Percentiles rank a stretch among this genome's conserved stretches.
These are phyloP conservation scores for Dipodomys merriami DNA, from an alignment of 2,113 vertebrate species.

Conservation along the genomic window DNA sequence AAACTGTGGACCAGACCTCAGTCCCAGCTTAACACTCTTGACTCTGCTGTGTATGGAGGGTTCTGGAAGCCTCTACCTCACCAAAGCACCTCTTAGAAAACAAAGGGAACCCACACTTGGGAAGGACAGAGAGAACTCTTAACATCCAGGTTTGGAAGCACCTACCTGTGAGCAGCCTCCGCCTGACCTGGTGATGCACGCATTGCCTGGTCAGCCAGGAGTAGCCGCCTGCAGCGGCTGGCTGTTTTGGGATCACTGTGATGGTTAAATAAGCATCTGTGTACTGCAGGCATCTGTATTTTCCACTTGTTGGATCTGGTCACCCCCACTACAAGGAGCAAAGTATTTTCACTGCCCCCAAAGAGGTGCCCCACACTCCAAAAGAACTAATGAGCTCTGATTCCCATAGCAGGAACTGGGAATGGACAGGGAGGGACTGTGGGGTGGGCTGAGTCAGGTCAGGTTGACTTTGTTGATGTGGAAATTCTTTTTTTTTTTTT, in stretches of 20 bases:
- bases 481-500: no score
- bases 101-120: neutral
- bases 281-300: accelerated
- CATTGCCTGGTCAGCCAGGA: neutral
- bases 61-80: neutral
- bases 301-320: neutral
- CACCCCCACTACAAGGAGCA: neutral
- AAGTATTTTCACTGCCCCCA: neutral
- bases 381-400: neutral
- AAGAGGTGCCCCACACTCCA: neutral
- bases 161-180: neutral
- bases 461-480: neutral
- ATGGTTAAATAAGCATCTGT: neutral
- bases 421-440: neutral
- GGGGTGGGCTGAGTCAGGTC: neutral
- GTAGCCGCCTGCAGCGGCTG: neutral
- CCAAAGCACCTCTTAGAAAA: accelerated
- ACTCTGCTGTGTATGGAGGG: accelerated
- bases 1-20: neutral
- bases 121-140: neutral
- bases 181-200: no score
- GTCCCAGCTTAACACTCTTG: neutral
- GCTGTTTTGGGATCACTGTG: no score
- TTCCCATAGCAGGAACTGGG: neutral
- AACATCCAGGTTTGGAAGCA: neutral